Conservation (phyloP, 2,113 vertebrate genomes). For the Gobio gobio region DNA sequence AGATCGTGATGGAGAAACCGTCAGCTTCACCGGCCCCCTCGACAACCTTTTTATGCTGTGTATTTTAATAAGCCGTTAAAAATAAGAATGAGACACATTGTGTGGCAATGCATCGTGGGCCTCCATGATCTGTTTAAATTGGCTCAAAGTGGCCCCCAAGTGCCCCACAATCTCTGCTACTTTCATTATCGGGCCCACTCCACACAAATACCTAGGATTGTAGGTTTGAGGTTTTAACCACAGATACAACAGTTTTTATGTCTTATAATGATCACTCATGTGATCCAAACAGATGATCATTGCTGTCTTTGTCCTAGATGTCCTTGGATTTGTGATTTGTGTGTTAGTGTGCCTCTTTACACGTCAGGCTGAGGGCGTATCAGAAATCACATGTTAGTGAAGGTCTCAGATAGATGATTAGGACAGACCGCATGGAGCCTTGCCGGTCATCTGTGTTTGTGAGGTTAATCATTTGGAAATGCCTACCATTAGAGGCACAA, state of each 20-base stretch:
- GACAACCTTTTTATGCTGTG: slow-evolving; percentile 19
- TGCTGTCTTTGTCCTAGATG: not conserved
- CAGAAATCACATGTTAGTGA: slow-evolving; percentile 61
- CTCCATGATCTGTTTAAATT: slow-evolving; percentile 72
- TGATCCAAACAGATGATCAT: not conserved
- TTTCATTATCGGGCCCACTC: slow-evolving; percentile 65
- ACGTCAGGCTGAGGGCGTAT: slow-evolving; percentile 21
- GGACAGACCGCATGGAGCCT: slow-evolving; percentile 73
- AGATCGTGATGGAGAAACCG: slow-evolving; percentile 54
- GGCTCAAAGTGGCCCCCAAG: slow-evolving; percentile 60
- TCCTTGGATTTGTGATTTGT: slow-evolving; percentile 1
- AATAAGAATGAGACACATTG: slow-evolving; percentile 61
- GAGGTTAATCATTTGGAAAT: slow-evolving; percentile 67
- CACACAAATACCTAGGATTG: slow-evolving; percentile 4
- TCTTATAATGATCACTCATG: not conserved
- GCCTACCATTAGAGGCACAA: not conserved
- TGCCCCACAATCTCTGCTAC: slow-evolving; percentile 69
- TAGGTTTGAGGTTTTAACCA: not conserved
- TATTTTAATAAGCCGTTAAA: slow-evolving; percentile 61
- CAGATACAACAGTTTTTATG: not conserved
- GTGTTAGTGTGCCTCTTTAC: slow-evolving; percentile 28
- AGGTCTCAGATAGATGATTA: slow-evolving; percentile 63
- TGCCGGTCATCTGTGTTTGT: slow-evolving; percentile 60
- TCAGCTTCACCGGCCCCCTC: slow-evolving; percentile 25
- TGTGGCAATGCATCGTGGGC: slow-evolving; percentile 54